Base-by-base conservation (phyloP, 2,797 vertebrate species). In the Odontamblyopus lacepedii region DNA sequence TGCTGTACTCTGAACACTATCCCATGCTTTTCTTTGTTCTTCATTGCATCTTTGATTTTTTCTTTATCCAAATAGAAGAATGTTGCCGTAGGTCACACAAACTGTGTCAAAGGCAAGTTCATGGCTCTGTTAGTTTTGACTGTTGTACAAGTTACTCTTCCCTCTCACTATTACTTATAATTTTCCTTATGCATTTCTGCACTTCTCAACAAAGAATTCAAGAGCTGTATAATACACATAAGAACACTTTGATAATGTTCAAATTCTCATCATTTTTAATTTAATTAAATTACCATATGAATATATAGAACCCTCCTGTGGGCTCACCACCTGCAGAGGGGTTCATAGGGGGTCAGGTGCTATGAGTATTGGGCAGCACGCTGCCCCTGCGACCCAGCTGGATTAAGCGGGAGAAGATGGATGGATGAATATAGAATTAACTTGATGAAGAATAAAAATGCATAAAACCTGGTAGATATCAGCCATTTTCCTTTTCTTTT, bases 251-350 rank as follows among this genome's bases (percentile, higher is more conserved):
- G 76, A 87, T 32, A 81, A 73, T 76, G 75, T 71, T 85, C 44
- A 74, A 74, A 78, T 88, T 69, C 75, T 72, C 16, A 50, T 44
- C 4, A 71, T 74, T 81, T 83, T 85, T 70, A 87, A 87, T 88
- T 71, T 81, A 79, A 86, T 82, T 79, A 82, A 75, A 88, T 83
- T 83, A 74, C 50, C 59, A 77, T 44, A 13, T 44, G 41, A 12
- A 44, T 44, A 44, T n/a, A n/a, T n/a, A n/a, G n/a, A n/a, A n/a
- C n/a, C n/a, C n/a, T n/a, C n/a, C n/a, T n/a, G n/a, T n/a, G n/a
- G n/a, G n/a, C n/a, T n/a, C n/a, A n/a, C n/a, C n/a, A n/a, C n/a
- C n/a, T n/a, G n/a, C n/a, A n/a, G n/a, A n/a, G n/a, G n/a, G n/a
- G n/a, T n/a, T n/a, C n/a, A n/a, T n/a, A n/a, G n/a, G n/a, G n/a